phyloP scores from a whole-genome alignment of 2,113 vertebrate species.

The Otolemur garnettii region DNA sequence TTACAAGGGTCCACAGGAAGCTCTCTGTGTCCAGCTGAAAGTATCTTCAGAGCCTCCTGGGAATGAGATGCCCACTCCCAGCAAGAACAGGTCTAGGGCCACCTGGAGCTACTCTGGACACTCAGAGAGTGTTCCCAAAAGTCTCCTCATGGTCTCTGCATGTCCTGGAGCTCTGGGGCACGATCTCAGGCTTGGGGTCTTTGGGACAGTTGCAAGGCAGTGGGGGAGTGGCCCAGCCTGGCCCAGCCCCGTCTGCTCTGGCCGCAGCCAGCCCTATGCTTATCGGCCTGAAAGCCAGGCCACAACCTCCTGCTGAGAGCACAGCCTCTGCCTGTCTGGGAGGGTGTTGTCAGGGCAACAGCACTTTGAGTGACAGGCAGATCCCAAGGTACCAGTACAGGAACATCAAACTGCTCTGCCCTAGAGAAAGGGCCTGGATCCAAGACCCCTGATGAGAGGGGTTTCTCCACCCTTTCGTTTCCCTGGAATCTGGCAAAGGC shows the following conservation, averaged over 20 bases:
- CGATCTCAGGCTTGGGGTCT: neutral
- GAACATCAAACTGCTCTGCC: conserved; percentile 53
- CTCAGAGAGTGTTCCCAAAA: neutral
- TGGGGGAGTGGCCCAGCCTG: neutral
- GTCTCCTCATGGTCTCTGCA: rapidly evolving
- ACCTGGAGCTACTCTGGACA: neutral
- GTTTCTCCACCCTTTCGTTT: neutral
- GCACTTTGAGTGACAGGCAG: conserved; percentile 68
- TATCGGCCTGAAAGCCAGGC: conserved; percentile 7
- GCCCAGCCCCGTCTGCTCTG: neutral
- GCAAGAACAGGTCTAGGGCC: neutral
- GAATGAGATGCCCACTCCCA: neutral
- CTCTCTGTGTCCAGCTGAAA: neutral
- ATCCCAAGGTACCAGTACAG: neutral
- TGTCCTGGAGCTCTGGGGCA: neutral
- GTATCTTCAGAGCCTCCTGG: neutral
- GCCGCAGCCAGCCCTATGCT: conserved; percentile 32
- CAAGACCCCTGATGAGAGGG: neutral
- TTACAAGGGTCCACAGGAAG: neutral
- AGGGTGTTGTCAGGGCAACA: conserved; percentile 69
- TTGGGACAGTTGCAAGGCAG: neutral
- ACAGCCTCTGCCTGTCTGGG: neutral
- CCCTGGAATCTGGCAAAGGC: neutral
- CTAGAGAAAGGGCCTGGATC: neutral
- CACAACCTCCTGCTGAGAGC: conserved; percentile 30